phyloP scores from a whole-genome alignment of 2,113 vertebrate genomes.

The Polypterus bichir region DNA sequence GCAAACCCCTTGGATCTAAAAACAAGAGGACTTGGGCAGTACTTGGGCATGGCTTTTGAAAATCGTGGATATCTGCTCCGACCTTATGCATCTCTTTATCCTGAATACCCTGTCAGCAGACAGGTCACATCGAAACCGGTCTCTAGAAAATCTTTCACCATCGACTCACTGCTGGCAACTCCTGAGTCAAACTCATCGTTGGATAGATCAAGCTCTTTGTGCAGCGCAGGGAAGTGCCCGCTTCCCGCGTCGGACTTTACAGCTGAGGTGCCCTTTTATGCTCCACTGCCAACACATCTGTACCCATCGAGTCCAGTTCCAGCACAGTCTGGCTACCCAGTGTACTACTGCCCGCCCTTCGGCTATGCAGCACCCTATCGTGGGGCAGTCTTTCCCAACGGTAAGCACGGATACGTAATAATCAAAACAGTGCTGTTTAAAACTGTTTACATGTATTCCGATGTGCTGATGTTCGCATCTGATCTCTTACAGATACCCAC shows the following conservation, averaged over 20 bases:
- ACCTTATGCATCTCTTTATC: constrained; percentile 31
- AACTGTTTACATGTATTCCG: background rate
- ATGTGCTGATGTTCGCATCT: background rate
- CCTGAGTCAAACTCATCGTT: constrained; percentile 19
- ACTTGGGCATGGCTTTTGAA: constrained; percentile 27
- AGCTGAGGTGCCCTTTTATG: constrained; percentile 25
- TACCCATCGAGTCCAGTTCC: constrained; percentile 34
- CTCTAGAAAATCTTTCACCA: constrained; percentile 53
- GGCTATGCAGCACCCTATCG: constrained; percentile 38
- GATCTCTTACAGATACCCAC: constrained; percentile 30
- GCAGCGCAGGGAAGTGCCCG: constrained; percentile 22
- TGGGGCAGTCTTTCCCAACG: constrained; percentile 46
- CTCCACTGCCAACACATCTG: constrained; percentile 25
- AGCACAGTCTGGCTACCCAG: constrained; percentile 32
- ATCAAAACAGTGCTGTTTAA: background rate
- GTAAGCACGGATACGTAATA: constrained; percentile 26
- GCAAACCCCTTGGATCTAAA: background rate
- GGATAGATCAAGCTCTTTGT: constrained; percentile 17
- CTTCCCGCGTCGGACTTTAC: constrained; percentile 15
- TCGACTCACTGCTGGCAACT: constrained; percentile 52
- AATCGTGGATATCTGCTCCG: constrained; percentile 35
- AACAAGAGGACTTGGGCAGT: constrained; percentile 29
- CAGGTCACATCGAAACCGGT: constrained; percentile 23
- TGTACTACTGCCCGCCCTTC: constrained; percentile 51
- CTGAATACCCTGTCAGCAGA: constrained; percentile 24